These are phyloP conservation scores for Epistrophe eligans DNA, from an alignment of 2,888 invertebrate species.

Conservation along the genomic window DNA sequence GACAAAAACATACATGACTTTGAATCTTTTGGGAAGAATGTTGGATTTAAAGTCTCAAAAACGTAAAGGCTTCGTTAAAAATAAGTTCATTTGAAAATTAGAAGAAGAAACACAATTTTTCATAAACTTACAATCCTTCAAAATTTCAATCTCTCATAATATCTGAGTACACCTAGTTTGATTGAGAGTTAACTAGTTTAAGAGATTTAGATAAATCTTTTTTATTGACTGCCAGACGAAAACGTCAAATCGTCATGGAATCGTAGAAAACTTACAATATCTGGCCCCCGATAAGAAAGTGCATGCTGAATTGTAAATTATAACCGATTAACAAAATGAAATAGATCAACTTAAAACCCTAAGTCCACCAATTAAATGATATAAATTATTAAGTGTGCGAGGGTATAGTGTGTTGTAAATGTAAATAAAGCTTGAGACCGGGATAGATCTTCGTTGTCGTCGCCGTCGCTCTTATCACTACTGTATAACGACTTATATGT, in stretches of 20 bases:
- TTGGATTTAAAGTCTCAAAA: too few species aligned
- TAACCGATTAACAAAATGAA: background rate
- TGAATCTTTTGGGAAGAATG: too few species aligned
- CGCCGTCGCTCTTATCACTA: background rate
- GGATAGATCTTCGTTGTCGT: too few species aligned
- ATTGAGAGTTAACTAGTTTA: constrained; percentile 10
- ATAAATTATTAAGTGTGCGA: constrained; percentile 6
- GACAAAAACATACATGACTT: background rate
- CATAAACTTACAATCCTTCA: too few species aligned
- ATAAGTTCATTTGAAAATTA: background rate
- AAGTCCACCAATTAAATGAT: constrained; percentile 45
- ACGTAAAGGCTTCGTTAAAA: too few species aligned
- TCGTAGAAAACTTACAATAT: constrained; percentile 23
- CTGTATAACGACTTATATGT: constrained; percentile 10
- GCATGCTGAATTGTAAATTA: constrained; percentile 33
- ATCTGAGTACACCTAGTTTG: background rate
- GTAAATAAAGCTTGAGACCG: constrained; percentile 11
- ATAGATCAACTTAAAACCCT: constrained; percentile 22
- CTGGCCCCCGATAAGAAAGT: constrained; percentile 29
- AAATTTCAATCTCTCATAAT: background rate
- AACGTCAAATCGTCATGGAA: constrained; percentile 16
- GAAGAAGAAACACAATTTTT: too few species aligned
- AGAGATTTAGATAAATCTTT: constrained; percentile 9
- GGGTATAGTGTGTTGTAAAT: background rate
- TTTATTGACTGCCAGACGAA: background rate